Conservation (phyloP, 2,113 vertebrate species). For the Potamarius usumacintae region DNA sequence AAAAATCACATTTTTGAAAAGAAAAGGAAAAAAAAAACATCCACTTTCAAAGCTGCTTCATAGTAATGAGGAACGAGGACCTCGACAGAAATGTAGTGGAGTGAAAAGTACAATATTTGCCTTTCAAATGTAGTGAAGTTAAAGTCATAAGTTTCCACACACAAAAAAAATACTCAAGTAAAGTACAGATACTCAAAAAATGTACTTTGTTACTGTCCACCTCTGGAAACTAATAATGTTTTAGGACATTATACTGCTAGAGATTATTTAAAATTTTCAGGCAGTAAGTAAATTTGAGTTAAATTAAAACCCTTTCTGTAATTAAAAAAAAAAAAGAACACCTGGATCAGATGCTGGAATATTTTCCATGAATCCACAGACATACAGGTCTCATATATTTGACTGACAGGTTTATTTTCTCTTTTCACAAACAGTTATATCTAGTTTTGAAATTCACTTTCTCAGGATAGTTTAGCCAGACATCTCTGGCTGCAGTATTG, state of each 20-base stretch:
- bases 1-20: too few species aligned
- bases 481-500: constrained; percentile 17
- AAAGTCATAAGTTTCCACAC: too few species aligned
- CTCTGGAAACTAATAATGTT: background rate
- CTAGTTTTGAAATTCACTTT: background rate
- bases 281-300: background rate
- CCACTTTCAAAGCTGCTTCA: too few species aligned
- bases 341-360: background rate
- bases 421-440: background rate
- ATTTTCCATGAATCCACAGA: background rate
- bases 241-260: background rate
- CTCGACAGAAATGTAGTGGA: too few species aligned
- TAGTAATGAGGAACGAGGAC: too few species aligned
- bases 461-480: background rate
- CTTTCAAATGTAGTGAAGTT: too few species aligned
- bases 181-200: too few species aligned
- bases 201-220: too few species aligned
- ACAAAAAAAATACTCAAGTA: too few species aligned
- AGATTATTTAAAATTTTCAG: background rate
- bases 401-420: constrained; percentile 15
- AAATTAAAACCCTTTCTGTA: background rate
- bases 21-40: too few species aligned
- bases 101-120: too few species aligned
- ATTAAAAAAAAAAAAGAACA: background rate
- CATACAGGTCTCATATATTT: constrained; percentile 17